Conservation (phyloP, 2,113 vertebrate genomes). For the Ochotona princeps region DNA sequence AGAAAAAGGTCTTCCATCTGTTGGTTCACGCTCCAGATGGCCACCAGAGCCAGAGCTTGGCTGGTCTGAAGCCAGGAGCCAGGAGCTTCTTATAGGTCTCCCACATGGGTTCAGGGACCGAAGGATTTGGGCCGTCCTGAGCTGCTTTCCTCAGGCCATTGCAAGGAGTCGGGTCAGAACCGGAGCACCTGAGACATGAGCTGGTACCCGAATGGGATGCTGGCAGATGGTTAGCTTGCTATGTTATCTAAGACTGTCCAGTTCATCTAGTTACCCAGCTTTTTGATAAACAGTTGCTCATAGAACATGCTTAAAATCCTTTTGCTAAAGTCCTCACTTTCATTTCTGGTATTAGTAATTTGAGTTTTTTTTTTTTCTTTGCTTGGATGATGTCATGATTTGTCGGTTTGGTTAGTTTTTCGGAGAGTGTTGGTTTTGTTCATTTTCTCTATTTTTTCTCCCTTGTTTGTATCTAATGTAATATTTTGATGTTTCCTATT, state of each 20-base stretch:
- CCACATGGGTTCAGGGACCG: no score
- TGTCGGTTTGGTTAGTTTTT: neutral
- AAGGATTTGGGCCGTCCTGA: no score
- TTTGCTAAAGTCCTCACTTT: neutral
- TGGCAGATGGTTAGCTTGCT: no score
- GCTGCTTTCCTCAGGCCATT: no score
- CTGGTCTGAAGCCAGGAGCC: no score
- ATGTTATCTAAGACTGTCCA: neutral
- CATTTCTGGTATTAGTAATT: neutral
- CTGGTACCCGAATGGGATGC: no score
- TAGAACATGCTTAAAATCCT: neutral
- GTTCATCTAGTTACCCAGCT: neutral
- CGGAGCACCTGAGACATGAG: no score
- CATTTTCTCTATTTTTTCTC: neutral
- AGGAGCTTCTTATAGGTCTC: no score
- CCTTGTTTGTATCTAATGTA: neutral
- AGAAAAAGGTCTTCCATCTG: no score
- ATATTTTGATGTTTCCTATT: neutral
- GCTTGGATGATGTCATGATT: neutral
- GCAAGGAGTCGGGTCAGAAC: no score
- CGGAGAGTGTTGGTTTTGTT: neutral
- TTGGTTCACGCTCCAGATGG: no score
- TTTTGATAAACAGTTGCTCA: neutral
- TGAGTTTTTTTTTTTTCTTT: neutral
- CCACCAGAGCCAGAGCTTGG: no score